These are phyloP conservation scores for Tillus elongatus DNA, from an alignment of 2,888 invertebrate species.

Conservation along the genomic window DNA sequence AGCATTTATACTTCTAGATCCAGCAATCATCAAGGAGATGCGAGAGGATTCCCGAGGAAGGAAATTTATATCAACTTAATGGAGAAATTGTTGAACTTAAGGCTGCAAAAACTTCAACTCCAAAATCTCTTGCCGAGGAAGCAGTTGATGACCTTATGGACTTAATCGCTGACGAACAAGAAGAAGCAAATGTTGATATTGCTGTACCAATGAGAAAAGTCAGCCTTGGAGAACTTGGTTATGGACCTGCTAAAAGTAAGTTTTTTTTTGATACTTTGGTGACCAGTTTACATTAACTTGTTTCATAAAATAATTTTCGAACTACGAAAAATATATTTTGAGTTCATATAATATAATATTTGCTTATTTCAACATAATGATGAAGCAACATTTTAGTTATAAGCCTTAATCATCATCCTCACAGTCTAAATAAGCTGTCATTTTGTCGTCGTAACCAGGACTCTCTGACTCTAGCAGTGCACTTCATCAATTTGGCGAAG, in stretches of 20 bases:
- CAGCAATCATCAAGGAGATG: no score
- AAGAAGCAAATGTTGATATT: slow-evolving; percentile 21
- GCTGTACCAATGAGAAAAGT: slow-evolving; percentile 23
- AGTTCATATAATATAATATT: no score
- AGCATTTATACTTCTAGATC: no score
- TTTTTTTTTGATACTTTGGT: slow-evolving; percentile 8
- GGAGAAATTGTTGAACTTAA: slow-evolving; percentile 46
- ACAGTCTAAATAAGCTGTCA: no score
- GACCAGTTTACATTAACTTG: neutral
- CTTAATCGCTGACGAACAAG: slow-evolving; percentile 21
- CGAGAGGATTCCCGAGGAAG: slow-evolving; percentile 43
- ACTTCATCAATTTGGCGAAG: no score
- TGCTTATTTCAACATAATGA: no score
- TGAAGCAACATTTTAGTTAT: no score
- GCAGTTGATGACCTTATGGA: slow-evolving; percentile 32
- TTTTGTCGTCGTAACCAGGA: no score
- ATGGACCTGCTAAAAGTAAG: slow-evolving; percentile 38
- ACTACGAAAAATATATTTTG: neutral
- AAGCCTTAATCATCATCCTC: no score
- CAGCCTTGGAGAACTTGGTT: slow-evolving; percentile 43
- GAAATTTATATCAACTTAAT: slow-evolving; percentile 44
- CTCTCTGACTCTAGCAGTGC: no score
- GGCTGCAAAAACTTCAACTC: slow-evolving; percentile 15
- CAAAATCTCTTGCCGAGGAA: slow-evolving; percentile 30
- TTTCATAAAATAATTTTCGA: neutral